Conservation (phyloP, 2,888 invertebrate genomes). For the Ligdia adustata region DNA sequence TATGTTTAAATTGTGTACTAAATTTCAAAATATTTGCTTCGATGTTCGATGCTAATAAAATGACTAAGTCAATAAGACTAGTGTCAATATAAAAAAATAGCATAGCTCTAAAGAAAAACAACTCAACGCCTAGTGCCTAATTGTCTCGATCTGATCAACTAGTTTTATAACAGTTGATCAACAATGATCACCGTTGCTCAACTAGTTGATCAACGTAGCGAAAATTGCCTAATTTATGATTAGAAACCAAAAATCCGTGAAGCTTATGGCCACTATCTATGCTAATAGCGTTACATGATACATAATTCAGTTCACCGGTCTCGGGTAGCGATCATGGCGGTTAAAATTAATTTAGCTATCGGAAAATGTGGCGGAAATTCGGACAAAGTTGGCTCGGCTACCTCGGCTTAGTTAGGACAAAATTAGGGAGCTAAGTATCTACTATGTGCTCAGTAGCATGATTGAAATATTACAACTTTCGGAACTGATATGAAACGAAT, state of each 20-base stretch:
- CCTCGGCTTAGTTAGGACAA: constrained; percentile 4
- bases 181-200: no score
- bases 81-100: no score
- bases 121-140: no score
- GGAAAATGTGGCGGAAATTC: constrained; percentile 18
- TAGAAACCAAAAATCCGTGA: neutral
- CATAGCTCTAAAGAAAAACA: no score
- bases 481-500: neutral
- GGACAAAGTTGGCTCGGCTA: constrained; percentile 12
- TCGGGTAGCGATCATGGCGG: constrained; percentile 6
- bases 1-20: no score
- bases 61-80: no score
- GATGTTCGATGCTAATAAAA: no score
- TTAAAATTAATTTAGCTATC: constrained; percentile 24
- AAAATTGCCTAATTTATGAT: no score
- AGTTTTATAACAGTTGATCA: no score
- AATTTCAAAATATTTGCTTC: no score
- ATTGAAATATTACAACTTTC: constrained; percentile 4
- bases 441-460: neutral
- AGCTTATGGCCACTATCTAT: neutral
- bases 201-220: no score
- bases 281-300: constrained; percentile 8
- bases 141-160: no score
- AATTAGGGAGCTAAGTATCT: constrained; percentile 12
- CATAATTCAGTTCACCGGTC: constrained; percentile 4